A percentile compares a stretch with the other conserved stretches of the same genome.
phyloP scores from a whole-genome alignment of 2,113 vertebrate species.

The Calyptomena viridis region DNA sequence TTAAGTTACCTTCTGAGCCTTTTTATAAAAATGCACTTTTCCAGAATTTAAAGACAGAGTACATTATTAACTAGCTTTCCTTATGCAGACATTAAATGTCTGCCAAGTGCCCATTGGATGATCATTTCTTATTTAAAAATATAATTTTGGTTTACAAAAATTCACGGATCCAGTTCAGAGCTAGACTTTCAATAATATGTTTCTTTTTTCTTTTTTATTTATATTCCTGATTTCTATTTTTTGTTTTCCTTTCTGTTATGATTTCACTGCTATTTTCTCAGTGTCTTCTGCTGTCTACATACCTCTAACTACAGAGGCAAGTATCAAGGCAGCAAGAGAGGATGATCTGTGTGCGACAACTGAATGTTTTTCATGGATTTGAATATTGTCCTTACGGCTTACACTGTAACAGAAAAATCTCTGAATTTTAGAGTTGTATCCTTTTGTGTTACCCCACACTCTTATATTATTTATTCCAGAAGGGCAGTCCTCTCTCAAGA shows the following conservation, averaged over 20 bases:
- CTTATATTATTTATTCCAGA: constrained; percentile 69
- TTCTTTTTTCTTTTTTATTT: neutral
- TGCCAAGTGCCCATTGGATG: neutral
- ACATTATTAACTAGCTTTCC: neutral
- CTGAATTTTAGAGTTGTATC: neutral
- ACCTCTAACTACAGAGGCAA: neutral
- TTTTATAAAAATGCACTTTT: neutral
- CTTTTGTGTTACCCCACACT: neutral
- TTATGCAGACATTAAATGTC: neutral
- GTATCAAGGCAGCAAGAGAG: neutral
- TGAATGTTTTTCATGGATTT: neutral
- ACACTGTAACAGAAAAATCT: neutral
- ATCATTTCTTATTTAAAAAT: neutral
- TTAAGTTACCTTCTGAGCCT: neutral
- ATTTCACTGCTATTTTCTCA: neutral
- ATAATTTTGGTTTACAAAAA: neutral
- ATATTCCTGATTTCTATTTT: neutral
- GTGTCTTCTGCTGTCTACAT: neutral
- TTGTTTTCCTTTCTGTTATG: neutral
- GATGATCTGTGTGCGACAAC: neutral
- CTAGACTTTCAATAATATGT: neutral
- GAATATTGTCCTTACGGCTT: neutral
- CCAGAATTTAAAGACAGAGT: neutral
- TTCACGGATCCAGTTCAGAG: neutral
- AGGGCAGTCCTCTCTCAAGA: constrained; percentile 65